A percentile compares a stretch with the other conserved stretches of the same genome.
phyloP scores from a whole-genome alignment of 2,797 vertebrate species.

The Chelonia mydas region DNA sequence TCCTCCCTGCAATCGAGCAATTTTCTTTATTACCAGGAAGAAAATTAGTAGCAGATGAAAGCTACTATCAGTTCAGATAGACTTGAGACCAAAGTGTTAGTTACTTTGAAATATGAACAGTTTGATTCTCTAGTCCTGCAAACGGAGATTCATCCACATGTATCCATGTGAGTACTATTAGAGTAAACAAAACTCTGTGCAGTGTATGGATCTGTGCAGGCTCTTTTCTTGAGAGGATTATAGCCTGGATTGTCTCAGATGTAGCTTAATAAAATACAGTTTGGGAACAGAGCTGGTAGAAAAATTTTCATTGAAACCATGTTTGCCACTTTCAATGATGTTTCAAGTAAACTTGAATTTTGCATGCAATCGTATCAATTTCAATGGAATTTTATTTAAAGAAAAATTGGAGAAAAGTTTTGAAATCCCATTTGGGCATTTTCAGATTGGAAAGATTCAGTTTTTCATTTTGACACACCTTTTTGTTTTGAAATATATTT shows the following conservation, averaged over 20 bases:
- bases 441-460: too few relatives aligned
- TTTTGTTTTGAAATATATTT: too few relatives aligned
- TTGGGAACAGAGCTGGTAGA: background rate
- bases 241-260: background rate
- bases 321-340: too few relatives aligned
- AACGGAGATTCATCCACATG: background rate
- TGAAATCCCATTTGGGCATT: too few relatives aligned
- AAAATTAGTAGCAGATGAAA: background rate
- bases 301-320: too few relatives aligned
- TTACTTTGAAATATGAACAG: background rate
- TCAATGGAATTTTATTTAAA: too few relatives aligned
- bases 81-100: background rate
- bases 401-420: too few relatives aligned
- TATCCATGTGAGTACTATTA: background rate
- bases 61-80: background rate
- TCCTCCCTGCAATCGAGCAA: background rate
- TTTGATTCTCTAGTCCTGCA: background rate
- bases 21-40: background rate
- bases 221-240: background rate
- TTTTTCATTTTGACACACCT: too few relatives aligned
- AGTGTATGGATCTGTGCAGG: background rate
- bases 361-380: too few relatives aligned
- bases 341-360: too few relatives aligned
- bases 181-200: background rate
- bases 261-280: background rate